Base-by-base conservation (phyloP, 2,888 invertebrate genomes). In the Heliothis peltigera region DNA sequence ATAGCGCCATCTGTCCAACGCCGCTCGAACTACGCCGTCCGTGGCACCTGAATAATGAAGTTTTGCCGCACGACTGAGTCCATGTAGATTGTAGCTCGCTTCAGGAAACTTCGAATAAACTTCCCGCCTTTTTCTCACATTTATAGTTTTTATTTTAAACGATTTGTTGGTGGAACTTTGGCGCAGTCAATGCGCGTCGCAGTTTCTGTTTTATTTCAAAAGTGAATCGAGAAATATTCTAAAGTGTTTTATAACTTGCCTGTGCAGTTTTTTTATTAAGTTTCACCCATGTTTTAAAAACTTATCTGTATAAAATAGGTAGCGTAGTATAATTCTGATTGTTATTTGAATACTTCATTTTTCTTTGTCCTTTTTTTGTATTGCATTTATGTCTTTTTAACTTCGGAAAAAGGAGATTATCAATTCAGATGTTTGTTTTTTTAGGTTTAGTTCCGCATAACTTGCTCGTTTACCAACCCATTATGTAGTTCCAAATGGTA, bases 1-100 rank as follows among this genome's bases (percentile, higher is more conserved):
- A 48, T 15, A 62, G 17, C 79, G 79, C 81, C 79, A 81, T 78
- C 79, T 81, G 63, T 47, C 59, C 6, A 69, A 47, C 22, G 21
- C 15, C 32, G 39, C 54, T 57, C 46, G 74, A 81, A 79, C 67
- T 70, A 70, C 68, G 55, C 53, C 6, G 49, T 15, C 39, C 22
- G 46, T 10, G 21, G 44, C 44, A 49, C 52, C 53, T 39, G 53
- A 66, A 63, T 75, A 78, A 69, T 69, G 63, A 73, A 70, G 64
- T 69, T 57, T 72, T 54, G 21, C 15, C 69, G 79, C 77, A 77
- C 81, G 77, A 59, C 57, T 65, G 71, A 25, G 6, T 55, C 61
- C 51, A 44, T 67, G 62, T 69, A 66, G 59, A 76, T 64, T 51
- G 64, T 59, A 46, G 60, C 57, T 47, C 58, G 64, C 55, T 59